Conservation (phyloP, 2,888 invertebrate species). For the Monoplex corrugatus region DNA sequence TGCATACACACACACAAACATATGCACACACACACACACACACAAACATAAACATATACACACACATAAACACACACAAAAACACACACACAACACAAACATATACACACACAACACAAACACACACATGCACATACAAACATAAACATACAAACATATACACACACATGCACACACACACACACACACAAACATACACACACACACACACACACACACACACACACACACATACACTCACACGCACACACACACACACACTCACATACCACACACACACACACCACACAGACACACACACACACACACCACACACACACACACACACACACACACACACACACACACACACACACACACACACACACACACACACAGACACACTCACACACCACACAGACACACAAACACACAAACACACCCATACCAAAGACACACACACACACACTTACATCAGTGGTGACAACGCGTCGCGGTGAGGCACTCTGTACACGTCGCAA, state of each 20-base stretch:
- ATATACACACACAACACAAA: neutral
- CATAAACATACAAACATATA: neutral
- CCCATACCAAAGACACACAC: neutral
- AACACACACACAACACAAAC: neutral
- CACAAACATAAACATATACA: no score
- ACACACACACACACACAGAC: neutral
- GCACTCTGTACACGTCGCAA: constrained; percentile 35
- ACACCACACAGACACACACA: neutral
- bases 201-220: neutral
- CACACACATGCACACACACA: neutral
- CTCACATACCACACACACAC: neutral
- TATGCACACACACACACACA: no score
- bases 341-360: neutral
- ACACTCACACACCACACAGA: neutral
- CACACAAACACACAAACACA: neutral
- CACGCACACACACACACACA: neutral
- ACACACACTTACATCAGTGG: constrained; percentile 38
- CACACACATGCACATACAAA: neutral
- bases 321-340: constrained; percentile 5
- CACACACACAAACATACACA: neutral
- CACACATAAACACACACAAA: neutral
- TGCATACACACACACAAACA: no score
- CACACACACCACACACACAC: neutral
- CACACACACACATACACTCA: constrained; percentile 16
- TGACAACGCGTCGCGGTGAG: constrained; percentile 47